Evolutionary conservation across 2,888 invertebrate species (phyloP).

Genomic region (Euspilapteryx auroguttella): DNA sequence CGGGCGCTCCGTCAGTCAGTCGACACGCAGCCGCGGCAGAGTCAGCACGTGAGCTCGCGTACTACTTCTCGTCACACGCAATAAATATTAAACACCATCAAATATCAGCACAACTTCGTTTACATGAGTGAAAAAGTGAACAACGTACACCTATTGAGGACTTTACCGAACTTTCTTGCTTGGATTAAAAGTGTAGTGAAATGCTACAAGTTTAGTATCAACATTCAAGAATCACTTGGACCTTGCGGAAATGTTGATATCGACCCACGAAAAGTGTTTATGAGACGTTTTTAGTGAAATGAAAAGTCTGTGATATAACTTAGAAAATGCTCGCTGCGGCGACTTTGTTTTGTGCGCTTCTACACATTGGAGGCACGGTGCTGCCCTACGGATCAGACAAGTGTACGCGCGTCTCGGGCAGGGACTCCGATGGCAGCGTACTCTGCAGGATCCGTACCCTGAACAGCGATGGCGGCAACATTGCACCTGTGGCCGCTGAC

Average conservation of each 20-base stretch:
- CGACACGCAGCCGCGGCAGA: conserved; percentile 43
- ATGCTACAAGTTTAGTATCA: conserved; percentile 51
- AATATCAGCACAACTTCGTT: conserved; percentile 20
- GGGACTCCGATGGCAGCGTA: conserved; percentile 54
- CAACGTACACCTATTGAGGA: conserved; percentile 17
- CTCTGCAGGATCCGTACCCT: conserved; percentile 72
- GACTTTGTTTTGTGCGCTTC: conserved; percentile 51
- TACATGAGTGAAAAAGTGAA: conserved; percentile 24
- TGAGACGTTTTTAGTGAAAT: conserved; percentile 56
- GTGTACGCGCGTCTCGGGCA: conserved; percentile 43
- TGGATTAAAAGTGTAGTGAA: conserved; percentile 54
- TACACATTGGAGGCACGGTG: conserved; percentile 56
- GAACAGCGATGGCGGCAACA: conserved; percentile 69
- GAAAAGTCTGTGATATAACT: conserved; percentile 45
- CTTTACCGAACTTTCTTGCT: conserved; percentile 28
- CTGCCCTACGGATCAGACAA: conserved; percentile 55
- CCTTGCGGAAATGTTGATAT: conserved; percentile 61
- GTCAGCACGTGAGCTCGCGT: conserved; percentile 29
- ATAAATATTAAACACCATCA: conserved; percentile 37
- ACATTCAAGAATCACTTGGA: conserved; percentile 40
- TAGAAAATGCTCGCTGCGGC: conserved; percentile 42
- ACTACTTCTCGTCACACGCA: conserved; percentile 36
- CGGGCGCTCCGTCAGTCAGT: conserved; percentile 43
- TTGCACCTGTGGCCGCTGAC: conserved; percentile 65
- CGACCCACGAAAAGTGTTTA: conserved; percentile 59